Evolutionary conservation across 2,888 invertebrate genomes (phyloP).

Genomic region (Torymus auratus): DNA sequence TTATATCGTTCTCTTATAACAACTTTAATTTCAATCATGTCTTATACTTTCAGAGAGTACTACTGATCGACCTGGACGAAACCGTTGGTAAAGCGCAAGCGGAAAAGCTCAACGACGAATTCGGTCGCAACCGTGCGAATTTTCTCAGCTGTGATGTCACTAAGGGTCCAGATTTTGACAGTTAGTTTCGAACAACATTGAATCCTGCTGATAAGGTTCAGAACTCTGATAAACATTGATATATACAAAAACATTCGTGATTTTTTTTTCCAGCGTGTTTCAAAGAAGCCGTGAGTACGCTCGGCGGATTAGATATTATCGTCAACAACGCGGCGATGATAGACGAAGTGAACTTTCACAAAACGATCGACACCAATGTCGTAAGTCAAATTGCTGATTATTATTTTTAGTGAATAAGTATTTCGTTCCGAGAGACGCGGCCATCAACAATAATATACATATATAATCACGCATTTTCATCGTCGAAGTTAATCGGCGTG

Average conservation of each 20-base stretch:
- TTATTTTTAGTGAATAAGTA: constrained; percentile 6
- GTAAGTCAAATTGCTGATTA: constrained; percentile 64
- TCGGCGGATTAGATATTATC: constrained; percentile 79
- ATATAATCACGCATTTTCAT: too few species aligned
- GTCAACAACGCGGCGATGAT: constrained; percentile 74
- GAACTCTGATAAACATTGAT: background rate
- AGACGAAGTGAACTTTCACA: constrained; percentile 68
- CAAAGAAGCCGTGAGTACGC: constrained; percentile 75
- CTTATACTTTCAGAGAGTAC: constrained; percentile 63
- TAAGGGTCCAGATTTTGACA: constrained; percentile 69
- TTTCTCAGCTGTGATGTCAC: constrained; percentile 71
- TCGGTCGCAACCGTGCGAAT: constrained; percentile 68
- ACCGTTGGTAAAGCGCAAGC: constrained; percentile 63
- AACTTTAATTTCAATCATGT: background rate
- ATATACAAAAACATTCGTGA: background rate
- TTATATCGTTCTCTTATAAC: too few species aligned
- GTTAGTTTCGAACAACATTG: constrained; percentile 59
- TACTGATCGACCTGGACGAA: constrained; percentile 68
- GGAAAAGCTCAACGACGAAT: constrained; percentile 67
- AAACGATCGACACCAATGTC: constrained; percentile 72
- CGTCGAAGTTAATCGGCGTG: too few species aligned
- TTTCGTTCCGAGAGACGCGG: too few species aligned
- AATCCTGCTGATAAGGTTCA: background rate
- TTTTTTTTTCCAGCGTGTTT: constrained; percentile 74
- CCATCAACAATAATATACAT: too few species aligned